A percentile compares a stretch with the other conserved stretches of the same genome.
phyloP scores from a whole-genome alignment of 1,140 invertebrate species.

The Cydia pomonella region DNA sequence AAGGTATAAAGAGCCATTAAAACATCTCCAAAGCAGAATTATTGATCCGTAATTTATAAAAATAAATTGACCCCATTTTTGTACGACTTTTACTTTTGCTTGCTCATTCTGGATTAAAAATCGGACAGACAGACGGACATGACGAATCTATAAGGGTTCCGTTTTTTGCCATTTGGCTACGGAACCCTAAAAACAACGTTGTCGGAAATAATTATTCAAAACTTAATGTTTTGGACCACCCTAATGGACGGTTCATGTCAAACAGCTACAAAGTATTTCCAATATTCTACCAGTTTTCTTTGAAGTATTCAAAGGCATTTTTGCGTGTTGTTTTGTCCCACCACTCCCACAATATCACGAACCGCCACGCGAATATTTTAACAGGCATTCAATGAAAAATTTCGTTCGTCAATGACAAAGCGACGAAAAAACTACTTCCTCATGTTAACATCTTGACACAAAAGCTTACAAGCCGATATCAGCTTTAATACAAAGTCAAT shows the following conservation, averaged over 20 bases:
- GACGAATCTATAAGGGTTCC: too few relatives aligned
- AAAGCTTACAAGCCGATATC: background rate
- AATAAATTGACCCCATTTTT: too few relatives aligned
- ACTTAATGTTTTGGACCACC: too few relatives aligned
- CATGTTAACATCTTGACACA: background rate
- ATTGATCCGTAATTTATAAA: too few relatives aligned
- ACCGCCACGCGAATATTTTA: background rate
- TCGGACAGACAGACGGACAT: too few relatives aligned
- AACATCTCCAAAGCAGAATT: too few relatives aligned
- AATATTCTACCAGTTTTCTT: background rate
- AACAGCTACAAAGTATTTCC: background rate
- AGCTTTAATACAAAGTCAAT: background rate
- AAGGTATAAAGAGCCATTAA: too few relatives aligned
- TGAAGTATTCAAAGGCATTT: background rate
- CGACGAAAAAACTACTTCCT: background rate
- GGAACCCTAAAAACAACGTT: too few relatives aligned
- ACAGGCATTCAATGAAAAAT: constrained; percentile 13
- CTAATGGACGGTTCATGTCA: constrained; percentile 8
- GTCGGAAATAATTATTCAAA: too few relatives aligned
- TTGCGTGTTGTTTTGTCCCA: background rate
- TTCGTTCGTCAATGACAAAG: background rate
- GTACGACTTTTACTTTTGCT: too few relatives aligned
- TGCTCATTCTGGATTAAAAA: too few relatives aligned
- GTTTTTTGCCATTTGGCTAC: too few relatives aligned
- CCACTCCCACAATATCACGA: background rate